Conservation (phyloP, 2,797 vertebrate genomes). For the Thripadectes ignobilis region DNA sequence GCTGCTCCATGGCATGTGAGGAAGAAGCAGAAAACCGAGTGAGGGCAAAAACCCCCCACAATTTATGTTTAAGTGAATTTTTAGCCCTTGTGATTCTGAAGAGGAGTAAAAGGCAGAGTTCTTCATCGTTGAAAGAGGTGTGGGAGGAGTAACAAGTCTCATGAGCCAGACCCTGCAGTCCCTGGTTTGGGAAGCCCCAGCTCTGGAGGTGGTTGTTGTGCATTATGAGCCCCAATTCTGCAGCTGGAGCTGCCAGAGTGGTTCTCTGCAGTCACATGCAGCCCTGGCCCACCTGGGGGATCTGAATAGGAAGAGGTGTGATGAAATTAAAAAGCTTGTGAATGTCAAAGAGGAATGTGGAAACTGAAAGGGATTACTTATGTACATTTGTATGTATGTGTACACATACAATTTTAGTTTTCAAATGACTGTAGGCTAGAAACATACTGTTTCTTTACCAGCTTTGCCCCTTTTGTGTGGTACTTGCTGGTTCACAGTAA, state of each 20-base stretch:
- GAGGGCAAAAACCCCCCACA: no score
- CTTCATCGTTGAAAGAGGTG: background rate
- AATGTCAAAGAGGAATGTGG: background rate
- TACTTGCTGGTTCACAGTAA: background rate
- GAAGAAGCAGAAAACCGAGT: background rate
- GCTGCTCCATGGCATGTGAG: fast-evolving
- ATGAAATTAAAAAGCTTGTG: background rate
- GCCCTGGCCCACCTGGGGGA: background rate
- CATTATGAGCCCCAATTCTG: background rate
- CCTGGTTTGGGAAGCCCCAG: background rate
- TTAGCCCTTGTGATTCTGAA: background rate
- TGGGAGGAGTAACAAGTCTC: background rate
- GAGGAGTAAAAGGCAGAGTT: background rate
- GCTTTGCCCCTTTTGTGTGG: background rate
- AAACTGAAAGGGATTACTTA: background rate
- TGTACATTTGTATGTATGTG: background rate
- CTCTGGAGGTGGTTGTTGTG: background rate
- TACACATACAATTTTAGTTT: background rate
- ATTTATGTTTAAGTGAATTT: background rate
- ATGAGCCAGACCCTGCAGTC: background rate
- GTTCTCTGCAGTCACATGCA: background rate
- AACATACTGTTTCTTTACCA: background rate
- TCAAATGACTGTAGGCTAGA: background rate
- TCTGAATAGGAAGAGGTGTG: background rate
- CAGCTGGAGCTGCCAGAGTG: background rate